phyloP scores from a whole-genome alignment of 1,140 invertebrate genomes.

The Sesamia nonagrioides region DNA sequence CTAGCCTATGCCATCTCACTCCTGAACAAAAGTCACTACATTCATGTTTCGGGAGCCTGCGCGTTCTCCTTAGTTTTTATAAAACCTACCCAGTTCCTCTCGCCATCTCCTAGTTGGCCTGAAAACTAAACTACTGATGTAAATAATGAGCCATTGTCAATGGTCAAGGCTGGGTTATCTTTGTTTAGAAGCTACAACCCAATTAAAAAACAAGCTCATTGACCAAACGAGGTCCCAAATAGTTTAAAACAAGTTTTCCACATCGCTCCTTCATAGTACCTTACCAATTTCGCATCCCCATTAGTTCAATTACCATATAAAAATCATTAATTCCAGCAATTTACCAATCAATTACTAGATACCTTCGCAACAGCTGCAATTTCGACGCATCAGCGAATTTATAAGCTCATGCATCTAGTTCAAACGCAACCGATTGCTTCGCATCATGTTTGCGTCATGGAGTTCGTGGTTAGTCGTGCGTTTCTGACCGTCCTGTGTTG shows the following conservation, averaged over 20 bases:
- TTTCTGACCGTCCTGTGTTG: conserved; percentile 36
- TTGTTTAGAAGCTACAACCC: too few relatives aligned
- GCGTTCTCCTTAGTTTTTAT: too few relatives aligned
- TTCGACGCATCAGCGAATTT: conserved; percentile 45
- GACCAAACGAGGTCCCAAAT: background rate
- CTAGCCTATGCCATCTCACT: too few relatives aligned
- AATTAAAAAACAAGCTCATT: background rate
- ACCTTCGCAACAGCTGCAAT: conserved; percentile 47
- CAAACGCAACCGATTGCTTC: conserved; percentile 46
- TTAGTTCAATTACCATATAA: conserved; percentile 19
- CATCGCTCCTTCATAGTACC: background rate
- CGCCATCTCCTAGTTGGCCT: too few relatives aligned
- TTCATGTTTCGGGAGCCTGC: too few relatives aligned
- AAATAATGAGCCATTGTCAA: too few relatives aligned
- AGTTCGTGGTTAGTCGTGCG: conserved; percentile 48
- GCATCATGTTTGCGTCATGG: conserved; percentile 42
- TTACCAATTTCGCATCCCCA: conserved; percentile 18
- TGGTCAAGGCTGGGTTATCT: too few relatives aligned
- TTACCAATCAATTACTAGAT: conserved; percentile 34
- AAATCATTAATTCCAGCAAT: conserved; percentile 38
- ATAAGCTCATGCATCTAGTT: conserved; percentile 48
- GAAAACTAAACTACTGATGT: too few relatives aligned
- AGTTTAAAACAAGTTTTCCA: background rate
- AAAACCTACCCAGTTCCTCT: too few relatives aligned
- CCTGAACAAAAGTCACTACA: too few relatives aligned